Percentiles rank a stretch among this genome's conserved stretches.
These are phyloP conservation scores for Psettodes erumei DNA, from an alignment of 2,113 vertebrate species.

Conservation along the genomic window DNA sequence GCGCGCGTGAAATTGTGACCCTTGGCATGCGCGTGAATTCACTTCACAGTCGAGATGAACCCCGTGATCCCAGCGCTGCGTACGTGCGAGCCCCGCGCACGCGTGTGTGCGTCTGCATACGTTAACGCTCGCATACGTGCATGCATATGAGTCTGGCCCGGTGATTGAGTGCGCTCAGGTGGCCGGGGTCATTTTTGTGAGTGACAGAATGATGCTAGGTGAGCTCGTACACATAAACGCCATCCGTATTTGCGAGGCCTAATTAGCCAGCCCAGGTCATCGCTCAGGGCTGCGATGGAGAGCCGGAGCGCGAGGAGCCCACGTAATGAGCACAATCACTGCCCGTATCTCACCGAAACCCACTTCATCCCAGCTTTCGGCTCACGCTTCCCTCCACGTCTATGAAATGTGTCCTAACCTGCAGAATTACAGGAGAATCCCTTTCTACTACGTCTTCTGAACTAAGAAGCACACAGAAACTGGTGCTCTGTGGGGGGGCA, in stretches of 20 bases:
- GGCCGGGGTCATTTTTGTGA: slow-evolving; percentile 65
- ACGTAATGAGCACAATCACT: slow-evolving; percentile 58
- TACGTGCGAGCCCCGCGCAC: no score
- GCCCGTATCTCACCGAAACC: slow-evolving; percentile 22
- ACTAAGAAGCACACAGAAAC: slow-evolving; percentile 8
- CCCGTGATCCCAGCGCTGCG: not conserved
- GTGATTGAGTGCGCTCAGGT: slow-evolving; percentile 62
- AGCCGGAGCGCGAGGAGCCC: slow-evolving; percentile 1
- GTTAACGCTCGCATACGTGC: not conserved
- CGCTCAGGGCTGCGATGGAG: slow-evolving; percentile 52
- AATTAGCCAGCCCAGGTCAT: slow-evolving; percentile 68
- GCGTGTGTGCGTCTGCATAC: not conserved
- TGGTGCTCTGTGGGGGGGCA: not conserved
- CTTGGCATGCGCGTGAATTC: not conserved
- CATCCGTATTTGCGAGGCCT: slow-evolving; percentile 64
- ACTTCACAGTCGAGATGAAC: slow-evolving; percentile 17
- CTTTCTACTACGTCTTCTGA: not conserved
- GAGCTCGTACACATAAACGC: slow-evolving; percentile 55
- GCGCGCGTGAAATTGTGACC: slow-evolving; percentile 22
- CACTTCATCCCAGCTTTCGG: slow-evolving; percentile 21
- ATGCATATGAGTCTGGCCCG: slow-evolving; percentile 32
- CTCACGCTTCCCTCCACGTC: not conserved
- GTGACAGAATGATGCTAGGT: slow-evolving; percentile 78
- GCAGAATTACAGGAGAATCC: slow-evolving; percentile 8
- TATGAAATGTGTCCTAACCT: slow-evolving; percentile 29